These are phyloP conservation scores for Gymnoscelis rufifasciata DNA, from an alignment of 2,888 invertebrate species.

Conservation along the genomic window DNA sequence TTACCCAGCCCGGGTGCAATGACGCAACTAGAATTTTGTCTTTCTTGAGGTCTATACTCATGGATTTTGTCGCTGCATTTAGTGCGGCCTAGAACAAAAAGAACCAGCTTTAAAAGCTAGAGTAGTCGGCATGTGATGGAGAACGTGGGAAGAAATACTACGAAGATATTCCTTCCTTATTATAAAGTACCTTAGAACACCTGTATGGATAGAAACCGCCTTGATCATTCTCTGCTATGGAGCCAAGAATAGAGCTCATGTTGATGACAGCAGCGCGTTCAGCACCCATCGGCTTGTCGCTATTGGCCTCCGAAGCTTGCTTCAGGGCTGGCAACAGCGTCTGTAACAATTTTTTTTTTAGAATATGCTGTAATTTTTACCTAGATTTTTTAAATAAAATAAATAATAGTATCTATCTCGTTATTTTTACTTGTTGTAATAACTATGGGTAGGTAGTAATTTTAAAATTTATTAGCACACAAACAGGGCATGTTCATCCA, in stretches of 20 bases:
- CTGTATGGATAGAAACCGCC: constrained; percentile 92
- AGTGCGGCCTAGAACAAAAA: constrained; percentile 82
- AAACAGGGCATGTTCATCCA: too few species aligned
- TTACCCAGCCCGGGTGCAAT: constrained; percentile 95
- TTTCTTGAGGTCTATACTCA: constrained; percentile 88
- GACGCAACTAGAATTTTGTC: constrained; percentile 85
- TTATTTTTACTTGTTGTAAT: too few species aligned
- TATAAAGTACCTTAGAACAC: constrained; percentile 85
- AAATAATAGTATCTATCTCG: too few species aligned
- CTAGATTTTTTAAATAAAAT: too few species aligned
- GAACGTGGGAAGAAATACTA: too few species aligned
- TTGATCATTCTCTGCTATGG: constrained; percentile 84
- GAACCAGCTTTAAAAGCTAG: neutral
- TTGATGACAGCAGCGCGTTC: constrained; percentile 87
- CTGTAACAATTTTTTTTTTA: constrained; percentile 67
- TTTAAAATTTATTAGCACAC: too few species aligned
- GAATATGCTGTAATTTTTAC: too few species aligned
- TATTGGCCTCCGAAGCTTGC: constrained; percentile 81
- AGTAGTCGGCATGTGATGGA: too few species aligned
- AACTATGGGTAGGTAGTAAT: too few species aligned
- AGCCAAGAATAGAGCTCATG: constrained; percentile 89
- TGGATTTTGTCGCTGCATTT: constrained; percentile 91
- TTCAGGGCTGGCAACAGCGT: constrained; percentile 85
- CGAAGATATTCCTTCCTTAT: too few species aligned
- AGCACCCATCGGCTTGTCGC: constrained; percentile 75